Conservation (phyloP, 1,140 invertebrate genomes). For the Apis cerana region DNA sequence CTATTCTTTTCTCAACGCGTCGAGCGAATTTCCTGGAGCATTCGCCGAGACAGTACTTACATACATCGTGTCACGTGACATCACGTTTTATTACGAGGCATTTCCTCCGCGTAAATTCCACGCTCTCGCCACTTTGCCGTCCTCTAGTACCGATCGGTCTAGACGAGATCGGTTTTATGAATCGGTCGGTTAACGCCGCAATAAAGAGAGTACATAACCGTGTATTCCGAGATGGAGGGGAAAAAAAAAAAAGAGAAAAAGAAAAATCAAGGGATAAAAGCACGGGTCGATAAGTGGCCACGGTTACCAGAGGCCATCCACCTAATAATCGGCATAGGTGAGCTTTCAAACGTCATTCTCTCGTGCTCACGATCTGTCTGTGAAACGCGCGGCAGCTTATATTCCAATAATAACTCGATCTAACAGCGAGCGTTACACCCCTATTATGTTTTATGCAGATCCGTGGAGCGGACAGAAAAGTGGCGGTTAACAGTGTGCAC, state of each 20-base stretch:
- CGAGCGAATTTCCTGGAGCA: slow-evolving; percentile 32
- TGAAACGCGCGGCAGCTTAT: not conserved
- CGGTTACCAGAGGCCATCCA: slow-evolving; percentile 1
- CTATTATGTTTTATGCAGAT: slow-evolving; percentile 57
- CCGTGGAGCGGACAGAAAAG: slow-evolving; percentile 20
- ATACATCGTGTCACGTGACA: slow-evolving; percentile 20
- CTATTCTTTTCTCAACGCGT: not conserved
- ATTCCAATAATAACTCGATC: slow-evolving; percentile 42
- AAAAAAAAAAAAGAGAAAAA: too few species aligned
- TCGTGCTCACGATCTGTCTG: slow-evolving; percentile 8
- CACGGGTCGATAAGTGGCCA: slow-evolving; percentile 5
- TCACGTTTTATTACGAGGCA: slow-evolving; percentile 33
- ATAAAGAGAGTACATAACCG: not conserved
- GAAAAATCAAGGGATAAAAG: not conserved
- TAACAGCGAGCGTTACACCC: slow-evolving; percentile 41
- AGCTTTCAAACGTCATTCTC: slow-evolving; percentile 26
- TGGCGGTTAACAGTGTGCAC: slow-evolving; percentile 41
- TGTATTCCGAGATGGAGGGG: not conserved
- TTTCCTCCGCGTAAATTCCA: slow-evolving; percentile 36
- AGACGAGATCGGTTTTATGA: not conserved
- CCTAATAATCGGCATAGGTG: slow-evolving; percentile 20
- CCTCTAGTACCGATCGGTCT: not conserved
- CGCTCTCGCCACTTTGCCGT: slow-evolving; percentile 8
- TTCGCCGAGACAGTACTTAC: not conserved
- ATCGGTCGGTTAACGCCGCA: not conserved